Evolutionary conservation across 2,888 invertebrate species (phyloP).

Genomic region (Cenopis cana): DNA sequence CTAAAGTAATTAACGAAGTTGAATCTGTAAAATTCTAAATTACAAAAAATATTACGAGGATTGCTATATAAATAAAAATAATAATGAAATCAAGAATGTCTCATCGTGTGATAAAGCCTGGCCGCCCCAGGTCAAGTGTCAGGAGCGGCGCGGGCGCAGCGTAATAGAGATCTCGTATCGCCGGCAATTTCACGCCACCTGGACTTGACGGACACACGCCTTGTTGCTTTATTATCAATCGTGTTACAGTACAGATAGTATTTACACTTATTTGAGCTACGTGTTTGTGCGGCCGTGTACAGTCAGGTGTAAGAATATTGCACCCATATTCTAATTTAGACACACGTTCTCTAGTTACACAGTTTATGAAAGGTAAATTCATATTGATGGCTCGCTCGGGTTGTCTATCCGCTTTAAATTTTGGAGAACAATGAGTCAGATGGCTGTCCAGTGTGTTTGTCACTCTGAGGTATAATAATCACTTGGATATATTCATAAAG

Average conservation of each 20-base stretch:
- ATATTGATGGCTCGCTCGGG: too few relatives aligned
- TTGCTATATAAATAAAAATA: too few relatives aligned
- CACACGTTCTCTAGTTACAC: too few relatives aligned
- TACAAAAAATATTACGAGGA: too few relatives aligned
- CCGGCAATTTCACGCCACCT: slow-evolving; percentile 45
- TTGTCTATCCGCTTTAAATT: too few relatives aligned
- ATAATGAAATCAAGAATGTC: slow-evolving; percentile 23
- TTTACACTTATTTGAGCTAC: slow-evolving; percentile 18
- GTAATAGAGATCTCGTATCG: slow-evolving; percentile 50
- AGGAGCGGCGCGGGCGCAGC: slow-evolving; percentile 54
- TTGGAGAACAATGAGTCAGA: too few relatives aligned
- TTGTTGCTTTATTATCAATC: slow-evolving; percentile 32
- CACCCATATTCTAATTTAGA: too few relatives aligned
- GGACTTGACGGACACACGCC: slow-evolving; percentile 30
- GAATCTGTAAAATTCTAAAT: not conserved
- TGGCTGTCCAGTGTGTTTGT: too few relatives aligned
- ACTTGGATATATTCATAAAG: too few relatives aligned
- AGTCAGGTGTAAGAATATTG: not conserved
- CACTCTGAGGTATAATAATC: too few relatives aligned
- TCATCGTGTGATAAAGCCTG: slow-evolving; percentile 47
- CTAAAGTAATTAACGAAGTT: too few relatives aligned
- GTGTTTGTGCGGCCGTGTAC: slow-evolving; percentile 17
- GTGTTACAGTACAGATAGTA: slow-evolving; percentile 24
- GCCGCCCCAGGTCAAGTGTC: slow-evolving; percentile 69
- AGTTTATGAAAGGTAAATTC: too few relatives aligned